These are phyloP conservation scores for Porites australiensis DNA, from an alignment of 64 coral and sea anemone genomes.

Conservation along the genomic window DNA sequence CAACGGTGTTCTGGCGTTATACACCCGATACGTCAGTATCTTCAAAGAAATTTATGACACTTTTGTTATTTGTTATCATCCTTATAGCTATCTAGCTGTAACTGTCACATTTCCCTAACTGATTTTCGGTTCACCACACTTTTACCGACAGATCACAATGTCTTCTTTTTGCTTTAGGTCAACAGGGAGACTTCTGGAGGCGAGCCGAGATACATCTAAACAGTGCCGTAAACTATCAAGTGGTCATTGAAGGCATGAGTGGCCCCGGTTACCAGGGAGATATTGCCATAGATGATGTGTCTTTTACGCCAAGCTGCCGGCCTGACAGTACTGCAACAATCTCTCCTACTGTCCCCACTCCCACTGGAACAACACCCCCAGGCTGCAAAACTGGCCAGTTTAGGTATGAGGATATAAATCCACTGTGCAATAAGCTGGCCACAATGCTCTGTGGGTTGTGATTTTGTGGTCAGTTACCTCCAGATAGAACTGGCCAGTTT, in stretches of 20 bases:
- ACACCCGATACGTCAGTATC: no score
- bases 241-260: conserved; percentile 90
- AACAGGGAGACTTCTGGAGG: conserved; percentile 96
- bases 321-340: conserved; percentile 89
- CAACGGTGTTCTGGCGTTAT: no score
- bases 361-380: conserved; percentile 74
- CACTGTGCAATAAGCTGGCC: no score
- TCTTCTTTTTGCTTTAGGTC: conserved; percentile 31
- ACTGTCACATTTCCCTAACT: no score
- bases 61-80: no score
- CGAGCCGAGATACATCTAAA: conserved; percentile 80
- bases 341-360: conserved; percentile 73
- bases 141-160: no score
- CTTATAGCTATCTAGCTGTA: no score
- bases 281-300: conserved; percentile 97
- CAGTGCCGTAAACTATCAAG: conserved; percentile 76
- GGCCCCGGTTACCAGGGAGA: conserved; percentile 92
- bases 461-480: no score
- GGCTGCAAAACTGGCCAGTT: conserved; percentile 75
- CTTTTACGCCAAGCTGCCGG: conserved; percentile 91
- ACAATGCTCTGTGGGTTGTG: no score
- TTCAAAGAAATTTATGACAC: no score
- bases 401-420: conserved; percentile 38
- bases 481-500: no score
- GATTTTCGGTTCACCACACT: no score